Evolutionary conservation across 2,113 vertebrate genomes (phyloP).

Genomic region (Odocoileus virginianus): DNA sequence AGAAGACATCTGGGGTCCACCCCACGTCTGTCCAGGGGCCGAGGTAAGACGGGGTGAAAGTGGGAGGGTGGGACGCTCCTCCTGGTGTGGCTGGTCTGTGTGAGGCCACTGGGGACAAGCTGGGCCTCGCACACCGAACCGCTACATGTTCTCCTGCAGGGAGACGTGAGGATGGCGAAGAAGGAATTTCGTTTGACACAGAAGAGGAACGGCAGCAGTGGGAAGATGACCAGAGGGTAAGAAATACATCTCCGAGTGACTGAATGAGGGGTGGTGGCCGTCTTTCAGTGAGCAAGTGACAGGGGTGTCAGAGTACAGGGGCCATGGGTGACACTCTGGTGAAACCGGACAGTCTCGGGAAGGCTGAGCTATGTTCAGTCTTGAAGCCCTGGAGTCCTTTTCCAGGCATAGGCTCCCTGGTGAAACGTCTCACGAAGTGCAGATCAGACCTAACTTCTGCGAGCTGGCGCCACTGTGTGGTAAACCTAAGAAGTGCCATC

Average conservation of each 20-base stretch:
- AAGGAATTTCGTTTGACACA: constrained; percentile 91
- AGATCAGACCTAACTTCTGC: background rate
- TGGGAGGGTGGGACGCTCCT: background rate
- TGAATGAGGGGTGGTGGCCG: fast-evolving
- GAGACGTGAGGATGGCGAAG: constrained; percentile 85
- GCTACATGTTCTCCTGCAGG: constrained; percentile 70
- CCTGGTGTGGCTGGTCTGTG: background rate
- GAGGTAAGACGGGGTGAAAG: constrained; percentile 81
- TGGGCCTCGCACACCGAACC: background rate
- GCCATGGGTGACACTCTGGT: background rate
- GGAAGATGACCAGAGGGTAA: constrained; percentile 97
- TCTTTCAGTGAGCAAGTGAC: background rate
- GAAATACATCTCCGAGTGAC: background rate
- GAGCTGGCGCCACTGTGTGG: constrained; percentile 30
- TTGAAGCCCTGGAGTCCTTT: background rate
- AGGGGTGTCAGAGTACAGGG: background rate
- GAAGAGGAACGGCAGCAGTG: constrained; percentile 94
- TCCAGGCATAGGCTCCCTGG: background rate
- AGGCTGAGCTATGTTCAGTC: background rate
- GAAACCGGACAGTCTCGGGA: background rate
- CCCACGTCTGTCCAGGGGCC: constrained; percentile 92
- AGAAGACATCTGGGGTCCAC: constrained; percentile 91
- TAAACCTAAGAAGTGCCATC: background rate
- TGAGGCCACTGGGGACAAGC: background rate
- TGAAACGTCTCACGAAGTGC: background rate